phyloP scores from a whole-genome alignment of 2,113 vertebrate species.

The Myrmecophaga tridactyla region DNA sequence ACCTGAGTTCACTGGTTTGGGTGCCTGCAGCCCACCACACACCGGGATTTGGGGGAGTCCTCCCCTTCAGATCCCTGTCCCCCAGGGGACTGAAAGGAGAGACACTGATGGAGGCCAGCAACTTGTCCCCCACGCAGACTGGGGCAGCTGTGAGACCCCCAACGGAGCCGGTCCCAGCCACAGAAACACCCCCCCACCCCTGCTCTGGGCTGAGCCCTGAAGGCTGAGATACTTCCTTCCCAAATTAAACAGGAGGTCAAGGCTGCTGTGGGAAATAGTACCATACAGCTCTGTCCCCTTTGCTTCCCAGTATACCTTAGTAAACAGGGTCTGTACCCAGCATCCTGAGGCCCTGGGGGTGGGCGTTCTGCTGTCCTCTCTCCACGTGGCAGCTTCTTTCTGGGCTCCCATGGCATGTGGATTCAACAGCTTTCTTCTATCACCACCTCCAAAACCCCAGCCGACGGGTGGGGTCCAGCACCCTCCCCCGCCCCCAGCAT shows the following conservation, averaged over 20 bases:
- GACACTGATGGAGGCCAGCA: not conserved
- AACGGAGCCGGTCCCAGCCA: not conserved
- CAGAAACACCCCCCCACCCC: not conserved
- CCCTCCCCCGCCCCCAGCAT: not conserved
- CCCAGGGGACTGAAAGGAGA: not conserved
- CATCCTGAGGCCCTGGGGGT: not conserved
- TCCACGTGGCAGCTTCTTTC: not conserved
- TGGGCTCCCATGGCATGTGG: not conserved
- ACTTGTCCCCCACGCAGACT: not conserved
- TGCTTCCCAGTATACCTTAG: not conserved
- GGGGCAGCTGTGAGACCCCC: not conserved
- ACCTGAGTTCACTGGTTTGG: not conserved
- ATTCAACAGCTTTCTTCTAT: not conserved
- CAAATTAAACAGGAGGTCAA: not conserved
- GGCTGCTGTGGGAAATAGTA: conserved; percentile 67
- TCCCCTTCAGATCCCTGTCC: not conserved
- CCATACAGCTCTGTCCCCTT: conserved; percentile 46
- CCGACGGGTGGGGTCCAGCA: not conserved
- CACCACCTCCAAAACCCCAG: conserved; percentile 15
- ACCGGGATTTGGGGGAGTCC: not conserved
- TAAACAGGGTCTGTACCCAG: not conserved
- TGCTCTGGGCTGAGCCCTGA: not conserved
- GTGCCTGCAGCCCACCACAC: not conserved
- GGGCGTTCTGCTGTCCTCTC: not conserved
- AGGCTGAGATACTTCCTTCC: not conserved